Evolutionary conservation across 2,888 invertebrate species (phyloP).

Genomic region (Parthenolecanium corni): DNA sequence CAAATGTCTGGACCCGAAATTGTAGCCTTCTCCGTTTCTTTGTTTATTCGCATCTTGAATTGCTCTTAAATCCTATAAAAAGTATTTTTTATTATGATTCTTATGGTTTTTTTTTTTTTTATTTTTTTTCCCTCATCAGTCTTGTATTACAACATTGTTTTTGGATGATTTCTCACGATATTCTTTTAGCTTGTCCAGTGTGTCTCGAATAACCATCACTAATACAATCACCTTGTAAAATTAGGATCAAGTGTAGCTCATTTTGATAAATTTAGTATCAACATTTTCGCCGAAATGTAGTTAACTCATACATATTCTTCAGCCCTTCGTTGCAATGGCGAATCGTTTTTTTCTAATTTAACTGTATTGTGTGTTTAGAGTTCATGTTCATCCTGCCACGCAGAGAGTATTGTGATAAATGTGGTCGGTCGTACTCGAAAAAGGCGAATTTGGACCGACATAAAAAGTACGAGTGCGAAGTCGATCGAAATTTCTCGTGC

Average conservation of each 20-base stretch:
- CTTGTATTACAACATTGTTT: too few species aligned
- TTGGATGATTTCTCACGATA: too few species aligned
- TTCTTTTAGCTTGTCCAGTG: too few species aligned
- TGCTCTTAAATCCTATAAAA: too few species aligned
- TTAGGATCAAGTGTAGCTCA: too few species aligned
- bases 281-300: not conserved
- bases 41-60: too few species aligned
- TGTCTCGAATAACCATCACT: too few species aligned
- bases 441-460: constrained; percentile 32
- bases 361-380: not conserved
- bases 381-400: not conserved
- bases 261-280: too few species aligned
- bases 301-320: not conserved
- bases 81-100: not conserved
- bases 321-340: too few species aligned
- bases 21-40: too few species aligned
- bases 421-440: constrained; percentile 34
- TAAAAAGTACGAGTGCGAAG: constrained; percentile 37
- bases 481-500: constrained; percentile 40
- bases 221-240: too few species aligned
- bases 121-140: not conserved
- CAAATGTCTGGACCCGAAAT: not conserved
- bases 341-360: too few species aligned
- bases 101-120: not conserved
- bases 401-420: constrained; percentile 32